These are phyloP conservation scores for Meda fulgida DNA, from an alignment of 2,797 vertebrate genomes.

Conservation along the genomic window DNA sequence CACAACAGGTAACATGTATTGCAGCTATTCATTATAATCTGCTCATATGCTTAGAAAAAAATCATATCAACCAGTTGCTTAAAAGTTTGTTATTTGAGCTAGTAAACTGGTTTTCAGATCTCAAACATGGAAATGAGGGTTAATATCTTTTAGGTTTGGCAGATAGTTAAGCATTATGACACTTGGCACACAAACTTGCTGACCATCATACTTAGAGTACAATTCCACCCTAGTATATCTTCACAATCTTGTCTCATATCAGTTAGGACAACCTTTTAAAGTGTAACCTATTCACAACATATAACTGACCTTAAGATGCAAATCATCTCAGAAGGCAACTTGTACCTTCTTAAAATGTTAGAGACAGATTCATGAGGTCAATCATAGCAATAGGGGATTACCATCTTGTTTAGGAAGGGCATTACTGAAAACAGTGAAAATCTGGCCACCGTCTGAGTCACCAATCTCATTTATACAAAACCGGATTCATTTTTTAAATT, in stretches of 20 bases:
- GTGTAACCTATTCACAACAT: not conserved
- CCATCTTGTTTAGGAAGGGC: constrained; percentile 76
- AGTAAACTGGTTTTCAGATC: not conserved
- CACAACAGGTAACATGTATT: too few species aligned
- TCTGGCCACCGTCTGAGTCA: constrained; percentile 75
- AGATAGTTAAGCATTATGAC: not conserved
- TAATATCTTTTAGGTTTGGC: not conserved
- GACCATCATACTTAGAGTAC: constrained; percentile 13
- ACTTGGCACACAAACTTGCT: not conserved
- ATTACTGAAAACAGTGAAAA: constrained; percentile 73
- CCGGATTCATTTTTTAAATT: constrained; percentile 58
- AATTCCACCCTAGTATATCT: constrained; percentile 1
- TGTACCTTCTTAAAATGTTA: constrained; percentile 2
- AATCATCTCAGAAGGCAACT: not conserved
- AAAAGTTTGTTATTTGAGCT: too few species aligned
- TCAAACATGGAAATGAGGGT: not conserved
- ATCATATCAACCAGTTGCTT: not conserved
- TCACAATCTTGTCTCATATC: constrained; percentile 32
- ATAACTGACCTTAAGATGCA: not conserved
- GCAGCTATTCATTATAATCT: not conserved
- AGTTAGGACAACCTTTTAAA: constrained; percentile 33
- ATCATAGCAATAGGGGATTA: not conserved
- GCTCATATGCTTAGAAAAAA: not conserved
- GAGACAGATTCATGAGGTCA: constrained; percentile 24
- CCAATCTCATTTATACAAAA: constrained; percentile 79